These are phyloP conservation scores for Hipposideros larvatus DNA, from an alignment of 2,797 vertebrate genomes.

Conservation along the genomic window DNA sequence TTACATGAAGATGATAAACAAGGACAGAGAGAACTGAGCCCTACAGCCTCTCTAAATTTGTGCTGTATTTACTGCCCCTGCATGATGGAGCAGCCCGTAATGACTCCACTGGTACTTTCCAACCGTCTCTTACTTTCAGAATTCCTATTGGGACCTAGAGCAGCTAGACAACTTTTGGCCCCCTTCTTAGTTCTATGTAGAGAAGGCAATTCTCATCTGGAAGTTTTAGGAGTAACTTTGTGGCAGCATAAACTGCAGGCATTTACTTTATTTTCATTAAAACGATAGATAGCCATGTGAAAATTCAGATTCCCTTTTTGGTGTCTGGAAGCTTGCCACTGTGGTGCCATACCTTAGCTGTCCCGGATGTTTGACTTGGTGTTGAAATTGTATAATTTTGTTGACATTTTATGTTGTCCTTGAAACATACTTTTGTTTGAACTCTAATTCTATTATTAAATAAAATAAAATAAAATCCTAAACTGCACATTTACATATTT, in stretches of 20 bases:
- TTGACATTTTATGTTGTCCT: constrained; percentile 9
- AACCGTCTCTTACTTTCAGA: background rate
- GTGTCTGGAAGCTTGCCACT: background rate
- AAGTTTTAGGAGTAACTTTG: background rate
- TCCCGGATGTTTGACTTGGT: background rate
- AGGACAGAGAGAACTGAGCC: too few relatives aligned
- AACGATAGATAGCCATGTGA: background rate
- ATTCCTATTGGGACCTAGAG: background rate
- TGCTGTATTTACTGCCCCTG: background rate
- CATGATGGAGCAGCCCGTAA: background rate
- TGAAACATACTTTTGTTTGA: constrained; percentile 49
- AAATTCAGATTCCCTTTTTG: background rate
- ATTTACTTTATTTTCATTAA: constrained; percentile 27
- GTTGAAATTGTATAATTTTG: background rate
- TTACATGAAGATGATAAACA: background rate
- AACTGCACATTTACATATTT: background rate
- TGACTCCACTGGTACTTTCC: background rate
- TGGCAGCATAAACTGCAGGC: background rate
- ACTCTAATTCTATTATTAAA: constrained; percentile 27
- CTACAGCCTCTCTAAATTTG: fast-evolving
- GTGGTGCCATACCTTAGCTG: background rate
- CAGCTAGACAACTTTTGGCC: background rate
- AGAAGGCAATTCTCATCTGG: background rate
- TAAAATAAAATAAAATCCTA: background rate
- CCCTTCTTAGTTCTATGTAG: background rate